Conservation (phyloP, 1,140 invertebrate species). For the Conus ventricosus region DNA sequence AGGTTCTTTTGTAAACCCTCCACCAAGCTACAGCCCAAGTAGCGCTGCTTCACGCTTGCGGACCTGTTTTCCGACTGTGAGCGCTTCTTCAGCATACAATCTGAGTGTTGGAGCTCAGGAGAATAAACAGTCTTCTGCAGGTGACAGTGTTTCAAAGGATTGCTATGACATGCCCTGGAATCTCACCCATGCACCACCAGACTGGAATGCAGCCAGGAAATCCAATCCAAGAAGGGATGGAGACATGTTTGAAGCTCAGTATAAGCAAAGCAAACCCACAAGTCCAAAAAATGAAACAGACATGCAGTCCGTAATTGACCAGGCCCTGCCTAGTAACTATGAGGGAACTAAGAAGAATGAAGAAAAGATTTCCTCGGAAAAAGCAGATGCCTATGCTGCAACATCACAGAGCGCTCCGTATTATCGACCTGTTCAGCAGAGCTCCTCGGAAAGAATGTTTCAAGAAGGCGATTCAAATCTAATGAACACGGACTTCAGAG, state of each 20-base stretch:
- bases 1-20: not conserved
- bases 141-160: not conserved
- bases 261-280: not conserved
- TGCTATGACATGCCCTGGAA: not conserved
- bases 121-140: not conserved
- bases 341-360: not conserved
- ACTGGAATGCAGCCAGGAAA: not conserved
- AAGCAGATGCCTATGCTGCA: not conserved
- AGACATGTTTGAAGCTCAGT: not conserved
- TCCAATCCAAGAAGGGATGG: not conserved
- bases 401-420: not conserved
- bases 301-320: not conserved
- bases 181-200: not conserved
- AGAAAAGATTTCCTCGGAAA: not conserved
- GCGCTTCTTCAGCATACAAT: not conserved
- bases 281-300: not conserved
- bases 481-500: not conserved
- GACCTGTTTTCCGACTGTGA: not conserved
- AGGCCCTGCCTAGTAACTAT: not conserved
- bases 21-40: not conserved
- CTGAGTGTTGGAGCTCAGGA: not conserved
- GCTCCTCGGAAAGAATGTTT: not conserved
- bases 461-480: not conserved
- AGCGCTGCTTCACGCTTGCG: not conserved
- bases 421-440: not conserved